phyloP scores from a whole-genome alignment of 1,140 invertebrate species.

The Pectinophora gossypiella region DNA sequence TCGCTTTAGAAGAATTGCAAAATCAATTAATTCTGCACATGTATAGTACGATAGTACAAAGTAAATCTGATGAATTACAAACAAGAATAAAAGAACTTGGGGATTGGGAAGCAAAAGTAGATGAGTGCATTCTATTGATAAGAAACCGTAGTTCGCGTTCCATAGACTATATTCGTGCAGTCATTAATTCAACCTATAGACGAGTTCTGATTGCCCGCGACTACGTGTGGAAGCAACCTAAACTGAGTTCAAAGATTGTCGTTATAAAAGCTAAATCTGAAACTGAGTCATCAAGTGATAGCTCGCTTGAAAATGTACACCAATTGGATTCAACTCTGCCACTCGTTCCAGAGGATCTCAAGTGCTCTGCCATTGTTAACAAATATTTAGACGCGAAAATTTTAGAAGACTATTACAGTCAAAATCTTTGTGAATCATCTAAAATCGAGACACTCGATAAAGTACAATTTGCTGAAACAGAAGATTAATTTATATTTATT shows the following conservation, averaged over 20 bases:
- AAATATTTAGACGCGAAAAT: conserved; percentile 1
- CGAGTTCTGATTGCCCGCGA: not conserved
- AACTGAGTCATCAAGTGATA: not conserved
- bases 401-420: not conserved
- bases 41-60: not conserved
- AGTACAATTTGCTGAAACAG: no score
- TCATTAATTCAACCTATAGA: not conserved
- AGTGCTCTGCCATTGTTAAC: conserved; percentile 2
- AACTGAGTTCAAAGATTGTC: not conserved
- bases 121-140: not conserved
- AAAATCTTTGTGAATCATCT: conserved; percentile 3
- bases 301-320: not conserved
- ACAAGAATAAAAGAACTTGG: not conserved
- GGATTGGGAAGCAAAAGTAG: conserved; percentile 3
- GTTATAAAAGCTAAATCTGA: not conserved
- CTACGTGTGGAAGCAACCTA: not conserved
- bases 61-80: not conserved
- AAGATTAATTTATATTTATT: no score
- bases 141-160: not conserved
- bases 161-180: not conserved
- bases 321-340: not conserved
- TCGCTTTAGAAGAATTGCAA: not conserved
- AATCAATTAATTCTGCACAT: not conserved
- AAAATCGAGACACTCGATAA: no score
- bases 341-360: not conserved